Conservation (phyloP, 2,113 vertebrate genomes). For the Percopsis transmontana region DNA sequence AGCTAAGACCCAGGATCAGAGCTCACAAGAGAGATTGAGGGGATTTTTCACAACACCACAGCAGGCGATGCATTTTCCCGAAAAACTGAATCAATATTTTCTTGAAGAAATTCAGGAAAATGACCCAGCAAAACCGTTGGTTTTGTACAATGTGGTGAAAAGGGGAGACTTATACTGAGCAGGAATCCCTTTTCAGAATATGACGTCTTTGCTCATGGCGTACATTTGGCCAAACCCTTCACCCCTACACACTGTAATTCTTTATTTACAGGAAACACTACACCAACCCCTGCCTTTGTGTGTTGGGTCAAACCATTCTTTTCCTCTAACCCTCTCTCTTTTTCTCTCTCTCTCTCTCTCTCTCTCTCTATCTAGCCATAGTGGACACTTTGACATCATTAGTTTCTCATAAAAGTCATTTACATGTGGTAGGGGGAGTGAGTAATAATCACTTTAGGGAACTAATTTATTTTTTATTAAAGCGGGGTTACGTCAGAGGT, state of each 20-base stretch:
- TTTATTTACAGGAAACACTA: conserved; percentile 71
- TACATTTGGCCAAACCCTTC: conserved; percentile 59
- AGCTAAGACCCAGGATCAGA: neutral
- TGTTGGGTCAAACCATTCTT: conserved; percentile 33
- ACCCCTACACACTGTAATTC: conserved; percentile 63
- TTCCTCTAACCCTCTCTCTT: neutral
- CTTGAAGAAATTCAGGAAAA: conserved; percentile 44
- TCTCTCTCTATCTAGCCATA: conserved; percentile 46
- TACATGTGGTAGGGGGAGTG: conserved; percentile 70
- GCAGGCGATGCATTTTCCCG: conserved; percentile 25
- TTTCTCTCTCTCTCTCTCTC: conserved; percentile 21
- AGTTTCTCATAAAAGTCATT: conserved; percentile 76
- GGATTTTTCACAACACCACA: conserved; percentile 35
- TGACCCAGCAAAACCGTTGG: neutral
- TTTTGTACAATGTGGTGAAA: neutral
- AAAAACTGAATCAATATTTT: conserved; percentile 64
- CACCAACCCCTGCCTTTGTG: conserved; percentile 65
- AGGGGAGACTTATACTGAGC: neutral
- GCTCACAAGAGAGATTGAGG: neutral
- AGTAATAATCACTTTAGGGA: conserved; percentile 73
- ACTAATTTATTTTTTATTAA: conserved; percentile 77
- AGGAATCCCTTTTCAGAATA: conserved; percentile 64
- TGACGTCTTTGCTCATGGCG: conserved; percentile 54
- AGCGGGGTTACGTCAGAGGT: conserved; percentile 60
- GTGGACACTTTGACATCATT: conserved; percentile 69